A percentile compares a stretch with the other conserved stretches of the same genome.
phyloP scores from a whole-genome alignment of 2,797 vertebrate species.

The Trematomus bernacchii region DNA sequence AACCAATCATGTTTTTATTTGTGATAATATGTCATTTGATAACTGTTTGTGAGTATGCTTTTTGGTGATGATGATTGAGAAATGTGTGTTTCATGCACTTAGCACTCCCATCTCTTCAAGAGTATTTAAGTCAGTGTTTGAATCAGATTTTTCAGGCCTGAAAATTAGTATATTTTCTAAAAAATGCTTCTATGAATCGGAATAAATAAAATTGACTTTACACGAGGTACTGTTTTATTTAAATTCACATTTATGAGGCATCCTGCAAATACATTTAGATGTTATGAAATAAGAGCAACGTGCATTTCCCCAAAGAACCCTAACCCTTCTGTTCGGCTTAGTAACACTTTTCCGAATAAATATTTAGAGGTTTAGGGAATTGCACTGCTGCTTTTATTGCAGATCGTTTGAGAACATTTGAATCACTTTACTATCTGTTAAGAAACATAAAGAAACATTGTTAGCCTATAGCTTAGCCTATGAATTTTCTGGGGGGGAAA shows the following conservation, averaged over 20 bases:
- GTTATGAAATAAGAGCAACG: too few relatives aligned
- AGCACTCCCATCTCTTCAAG: slow-evolving; percentile 61
- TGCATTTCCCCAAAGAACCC: too few relatives aligned
- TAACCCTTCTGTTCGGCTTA: too few relatives aligned
- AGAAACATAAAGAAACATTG: too few relatives aligned
- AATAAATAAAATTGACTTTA: slow-evolving; percentile 80
- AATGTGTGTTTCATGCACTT: slow-evolving; percentile 53
- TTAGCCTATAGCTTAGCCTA: too few relatives aligned
- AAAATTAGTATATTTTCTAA: slow-evolving; percentile 85
- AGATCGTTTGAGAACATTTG: too few relatives aligned
- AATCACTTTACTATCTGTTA: too few relatives aligned
- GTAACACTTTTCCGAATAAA: too few relatives aligned
- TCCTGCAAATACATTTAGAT: too few relatives aligned
- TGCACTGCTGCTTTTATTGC: too few relatives aligned
- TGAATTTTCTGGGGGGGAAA: too few relatives aligned
- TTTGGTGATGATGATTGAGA: slow-evolving; percentile 69
- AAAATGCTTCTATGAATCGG: slow-evolving; percentile 80
- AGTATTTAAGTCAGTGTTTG: slow-evolving; percentile 71
- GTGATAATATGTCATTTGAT: slow-evolving; percentile 69
- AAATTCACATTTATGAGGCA: neutral
- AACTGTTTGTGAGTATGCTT: slow-evolving; percentile 73
- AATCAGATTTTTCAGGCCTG: slow-evolving; percentile 76
- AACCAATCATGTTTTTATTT: slow-evolving; percentile 74
- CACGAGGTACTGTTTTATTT: slow-evolving; percentile 39
- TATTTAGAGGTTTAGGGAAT: too few relatives aligned